Conservation (phyloP, 1,140 invertebrate species). For the Potamilus streckersoni region DNA sequence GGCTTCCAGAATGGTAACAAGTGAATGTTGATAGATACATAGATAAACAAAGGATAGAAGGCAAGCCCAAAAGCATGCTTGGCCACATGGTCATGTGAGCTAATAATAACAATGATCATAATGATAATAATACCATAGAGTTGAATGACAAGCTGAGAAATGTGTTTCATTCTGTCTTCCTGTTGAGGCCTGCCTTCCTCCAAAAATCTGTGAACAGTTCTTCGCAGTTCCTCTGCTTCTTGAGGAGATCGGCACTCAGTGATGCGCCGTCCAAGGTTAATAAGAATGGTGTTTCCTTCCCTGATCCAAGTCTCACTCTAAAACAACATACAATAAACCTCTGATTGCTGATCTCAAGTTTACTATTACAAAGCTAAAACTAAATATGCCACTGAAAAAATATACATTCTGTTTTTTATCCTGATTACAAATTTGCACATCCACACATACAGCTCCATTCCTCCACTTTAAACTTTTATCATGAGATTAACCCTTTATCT, state of each 20-base stretch:
- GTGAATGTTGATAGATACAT: too few relatives aligned
- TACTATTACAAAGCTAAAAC: neutral
- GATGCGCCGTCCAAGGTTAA: slow-evolving; percentile 77
- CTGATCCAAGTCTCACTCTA: slow-evolving; percentile 81
- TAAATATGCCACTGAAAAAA: too few relatives aligned
- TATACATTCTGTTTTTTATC: too few relatives aligned
- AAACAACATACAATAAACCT: slow-evolving; percentile 35
- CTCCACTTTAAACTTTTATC: too few relatives aligned
- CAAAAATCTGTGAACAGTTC: slow-evolving; percentile 77
- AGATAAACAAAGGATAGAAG: too few relatives aligned
- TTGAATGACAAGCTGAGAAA: slow-evolving; percentile 75
- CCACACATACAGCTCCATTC: too few relatives aligned
- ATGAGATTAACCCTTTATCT: too few relatives aligned
- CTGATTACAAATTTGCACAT: too few relatives aligned
- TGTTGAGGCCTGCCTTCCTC: slow-evolving; percentile 78
- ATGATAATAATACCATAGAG: slow-evolving; percentile 73
- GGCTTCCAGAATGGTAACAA: too few relatives aligned
- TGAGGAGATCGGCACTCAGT: slow-evolving; percentile 75
- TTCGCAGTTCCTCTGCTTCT: slow-evolving; percentile 73
- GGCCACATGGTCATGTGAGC: too few relatives aligned
- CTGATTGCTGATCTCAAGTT: neutral
- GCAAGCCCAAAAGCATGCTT: too few relatives aligned
- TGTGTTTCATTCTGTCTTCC: slow-evolving; percentile 77
- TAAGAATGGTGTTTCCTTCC: slow-evolving; percentile 79
- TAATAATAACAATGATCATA: too few relatives aligned